phyloP scores from a whole-genome alignment of 2,113 vertebrate genomes.

The Gnathonemus echidnorhynchus region DNA sequence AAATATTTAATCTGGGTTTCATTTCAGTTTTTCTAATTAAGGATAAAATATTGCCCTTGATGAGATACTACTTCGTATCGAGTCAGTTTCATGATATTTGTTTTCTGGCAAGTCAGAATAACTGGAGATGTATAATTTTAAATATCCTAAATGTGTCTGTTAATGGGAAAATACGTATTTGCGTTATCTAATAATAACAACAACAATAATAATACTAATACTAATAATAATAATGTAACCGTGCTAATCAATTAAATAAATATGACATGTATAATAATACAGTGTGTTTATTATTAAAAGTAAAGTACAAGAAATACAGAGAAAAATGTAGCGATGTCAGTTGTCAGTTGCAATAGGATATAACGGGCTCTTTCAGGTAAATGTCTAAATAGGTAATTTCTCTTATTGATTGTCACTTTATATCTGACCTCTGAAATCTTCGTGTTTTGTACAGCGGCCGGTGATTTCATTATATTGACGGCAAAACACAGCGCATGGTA shows the following conservation, averaged over 20 bases:
- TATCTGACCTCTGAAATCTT: background rate
- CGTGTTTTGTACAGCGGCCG: background rate
- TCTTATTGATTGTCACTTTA: background rate
- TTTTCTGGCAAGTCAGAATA: background rate
- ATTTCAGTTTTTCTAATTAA: constrained; percentile 35
- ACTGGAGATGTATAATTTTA: background rate
- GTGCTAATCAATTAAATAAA: background rate
- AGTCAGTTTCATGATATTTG: background rate
- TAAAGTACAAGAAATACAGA: background rate
- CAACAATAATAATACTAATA: background rate
- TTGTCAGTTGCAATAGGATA: background rate
- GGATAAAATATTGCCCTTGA: constrained; percentile 17
- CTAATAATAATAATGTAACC: constrained; percentile 14
- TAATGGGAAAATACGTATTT: background rate
- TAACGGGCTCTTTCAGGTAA: background rate
- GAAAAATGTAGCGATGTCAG: background rate
- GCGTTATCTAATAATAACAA: background rate
- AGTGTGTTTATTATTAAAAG: background rate
- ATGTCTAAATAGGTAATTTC: background rate
- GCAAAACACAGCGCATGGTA: background rate
- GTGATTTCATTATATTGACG: background rate
- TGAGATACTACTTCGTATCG: background rate
- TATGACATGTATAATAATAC: background rate
- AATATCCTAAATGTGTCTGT: background rate
- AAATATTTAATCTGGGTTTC: constrained; percentile 32